These are phyloP conservation scores for Coilia nasus DNA, from an alignment of 2,797 vertebrate genomes.

Conservation along the genomic window DNA sequence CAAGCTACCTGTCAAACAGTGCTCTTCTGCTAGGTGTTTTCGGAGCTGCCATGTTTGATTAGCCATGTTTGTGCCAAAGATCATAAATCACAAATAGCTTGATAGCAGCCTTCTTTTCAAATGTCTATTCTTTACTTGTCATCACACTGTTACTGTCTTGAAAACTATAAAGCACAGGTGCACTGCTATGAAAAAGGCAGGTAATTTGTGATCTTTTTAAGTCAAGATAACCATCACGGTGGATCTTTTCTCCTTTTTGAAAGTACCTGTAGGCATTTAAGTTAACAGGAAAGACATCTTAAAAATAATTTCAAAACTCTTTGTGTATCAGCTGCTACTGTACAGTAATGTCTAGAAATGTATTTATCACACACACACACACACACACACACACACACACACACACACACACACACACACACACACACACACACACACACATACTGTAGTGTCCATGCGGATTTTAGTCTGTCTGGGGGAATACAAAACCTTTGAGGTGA, in stretches of 20 bases:
- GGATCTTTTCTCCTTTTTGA: background rate
- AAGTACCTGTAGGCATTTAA: conserved; percentile 1
- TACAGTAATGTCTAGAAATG: background rate
- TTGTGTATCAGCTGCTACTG: background rate
- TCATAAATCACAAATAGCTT: conserved; percentile 35
- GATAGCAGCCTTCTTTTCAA: conserved; percentile 28
- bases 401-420: too few relatives aligned
- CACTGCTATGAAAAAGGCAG: conserved; percentile 43
- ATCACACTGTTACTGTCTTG: conserved; percentile 26
- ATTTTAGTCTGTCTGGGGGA: background rate
- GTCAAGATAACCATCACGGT: conserved; percentile 13
- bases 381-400: background rate
- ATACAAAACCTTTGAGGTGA: background rate
- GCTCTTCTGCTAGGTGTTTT: conserved; percentile 24
- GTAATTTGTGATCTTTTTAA: conserved; percentile 13
- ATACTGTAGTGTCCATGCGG: background rate
- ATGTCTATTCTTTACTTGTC: conserved; percentile 34
- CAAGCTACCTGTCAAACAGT: conserved; percentile 40
- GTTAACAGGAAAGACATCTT: background rate
- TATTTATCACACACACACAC: background rate
- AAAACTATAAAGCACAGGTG: conserved; percentile 22
- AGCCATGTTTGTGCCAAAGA: conserved; percentile 42
- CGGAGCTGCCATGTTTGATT: conserved; percentile 7
- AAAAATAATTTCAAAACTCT: background rate
- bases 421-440: too few relatives aligned